Conservation (phyloP, 1,140 invertebrate species). For the Diorhabda elongata region DNA sequence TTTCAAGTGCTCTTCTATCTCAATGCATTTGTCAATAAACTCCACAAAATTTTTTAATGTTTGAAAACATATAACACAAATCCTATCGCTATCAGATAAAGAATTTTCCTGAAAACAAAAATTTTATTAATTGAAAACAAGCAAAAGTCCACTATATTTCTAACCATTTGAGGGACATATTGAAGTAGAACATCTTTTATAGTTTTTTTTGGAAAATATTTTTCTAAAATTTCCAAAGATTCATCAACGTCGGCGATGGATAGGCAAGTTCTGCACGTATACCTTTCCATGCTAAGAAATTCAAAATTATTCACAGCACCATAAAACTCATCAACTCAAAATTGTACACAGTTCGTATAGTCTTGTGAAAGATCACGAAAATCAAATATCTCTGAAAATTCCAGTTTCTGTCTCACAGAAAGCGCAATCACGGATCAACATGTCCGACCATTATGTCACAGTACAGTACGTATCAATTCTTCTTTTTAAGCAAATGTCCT, state of each 20-base stretch:
- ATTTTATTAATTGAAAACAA: not conserved
- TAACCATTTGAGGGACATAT: slow-evolving; percentile 13
- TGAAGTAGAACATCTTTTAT: slow-evolving; percentile 14
- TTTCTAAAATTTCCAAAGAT: not conserved
- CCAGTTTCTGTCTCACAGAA: not conserved
- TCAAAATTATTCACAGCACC: slow-evolving; percentile 1
- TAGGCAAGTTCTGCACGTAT: slow-evolving; percentile 15
- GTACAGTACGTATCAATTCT: too few relatives aligned
- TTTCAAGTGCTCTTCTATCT: slow-evolving; percentile 7
- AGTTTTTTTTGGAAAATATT: slow-evolving; percentile 4
- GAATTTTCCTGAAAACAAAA: slow-evolving; percentile 4
- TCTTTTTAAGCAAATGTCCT: too few relatives aligned
- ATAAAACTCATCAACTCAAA: slow-evolving; percentile 9
- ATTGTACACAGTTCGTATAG: not conserved
- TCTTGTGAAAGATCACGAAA: not conserved
- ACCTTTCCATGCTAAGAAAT: slow-evolving; percentile 6
- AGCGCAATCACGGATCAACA: not conserved
- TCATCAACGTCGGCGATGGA: not conserved
- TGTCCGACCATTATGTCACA: too few relatives aligned
- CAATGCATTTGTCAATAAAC: slow-evolving; percentile 14
- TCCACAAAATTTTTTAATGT: slow-evolving; percentile 4
- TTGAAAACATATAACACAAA: slow-evolving; percentile 15
- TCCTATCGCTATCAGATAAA: slow-evolving; percentile 1
- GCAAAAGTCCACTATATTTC: not conserved
- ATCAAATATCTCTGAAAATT: not conserved